Evolutionary conservation across 2,113 vertebrate genomes (phyloP), one percentile per base, ranked within the genome.

Genomic region (Pteronura brasiliensis): DNA sequence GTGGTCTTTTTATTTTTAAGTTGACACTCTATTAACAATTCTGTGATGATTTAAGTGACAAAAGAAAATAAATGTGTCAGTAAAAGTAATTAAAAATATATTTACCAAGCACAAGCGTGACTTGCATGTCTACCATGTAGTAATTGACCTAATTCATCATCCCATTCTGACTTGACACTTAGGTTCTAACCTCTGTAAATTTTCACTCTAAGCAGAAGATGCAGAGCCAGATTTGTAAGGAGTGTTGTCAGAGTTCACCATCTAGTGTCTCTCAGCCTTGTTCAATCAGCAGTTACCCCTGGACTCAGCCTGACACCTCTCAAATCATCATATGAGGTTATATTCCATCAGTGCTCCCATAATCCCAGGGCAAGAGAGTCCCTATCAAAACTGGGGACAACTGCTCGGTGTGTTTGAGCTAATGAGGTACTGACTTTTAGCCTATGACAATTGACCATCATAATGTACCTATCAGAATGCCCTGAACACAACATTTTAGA

Each of bases 101-200:
- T 97, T 98, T 94, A 96, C 91, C 90, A 96, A 89, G 72, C 95
- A 94, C 98, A 96, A 97, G 63, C 44, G 31, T 98, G 96, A 98
- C 96, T 98, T 92, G 93, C 90, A 88, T 97, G 93, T 97, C 90
- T 97, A 96, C 92, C 91, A 13, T 25, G 6, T 93, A 72, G 34
- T 98, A 98, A 98, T 89, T 98, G 98, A 67, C 77, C 57, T 89
- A 76, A 97, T 98, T 97, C 84, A 95, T 98, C 98, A 98, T 77
- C 55, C 92, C 4, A 27, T 77, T 93, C 52, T 81, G 93, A 94
- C 65, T 63, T 92, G 95, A 83, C 63, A 13, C 29, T 86, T 15
- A 47, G 74, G 47, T 88, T 97, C 71, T 84, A 94, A 92, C 42
- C 61, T 86, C 87, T 63, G 57, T 82, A 92, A 96, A 86, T 90